Evolutionary conservation across 2,113 vertebrate genomes (phyloP), one percentile per base, ranked within the genome.

Genomic region (Balaenoptera acutorostrata): DNA sequence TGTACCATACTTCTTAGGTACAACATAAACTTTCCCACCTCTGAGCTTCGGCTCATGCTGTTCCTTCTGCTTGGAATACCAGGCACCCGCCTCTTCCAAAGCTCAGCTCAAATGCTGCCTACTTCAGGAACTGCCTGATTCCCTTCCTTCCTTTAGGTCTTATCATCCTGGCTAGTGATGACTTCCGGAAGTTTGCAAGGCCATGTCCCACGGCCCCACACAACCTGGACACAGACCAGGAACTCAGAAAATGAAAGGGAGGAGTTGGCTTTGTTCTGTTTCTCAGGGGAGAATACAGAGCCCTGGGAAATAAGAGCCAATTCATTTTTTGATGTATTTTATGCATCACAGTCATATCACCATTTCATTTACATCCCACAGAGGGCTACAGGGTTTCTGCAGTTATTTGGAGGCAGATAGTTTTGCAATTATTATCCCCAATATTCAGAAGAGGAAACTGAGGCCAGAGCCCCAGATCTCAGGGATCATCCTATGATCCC

Each of bases 291-390:
- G 15, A 74, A 61, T 29, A 15, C 21, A 57, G 61, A 91, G 39
- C 57, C 36, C 23, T 55, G 49, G 55, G 82, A 78, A 57, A 20
- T 15, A n/a, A 52, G 9, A 71, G n/a, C 69, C 36, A 2, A 17
- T 44, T 69, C 31, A 5, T 7, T 71, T 82, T 36, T 27, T 33
- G 36, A 39, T 25, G 8, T 66, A 29, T 59, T 44, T 88, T 59
- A 8, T 39, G 39, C 18, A 23, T 66, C 52, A 14, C 0, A 0
- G 52, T 59, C 49, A 72, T 2, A 20, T 21, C 10, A 21, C 7
- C 49, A 44, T 41, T 64, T 55, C 49, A 44, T 27, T 44, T 20
- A 21, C 21, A 5, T 13, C 66, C 39, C 86, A 90, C 17, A 4
- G 63, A 23, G 44, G 88, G 33, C 29, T 13, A 9, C 20, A 3